A percentile compares a stretch with the other conserved stretches of the same genome.
phyloP scores from a whole-genome alignment of 2,113 vertebrate genomes.

The Callopanchax toddi region DNA sequence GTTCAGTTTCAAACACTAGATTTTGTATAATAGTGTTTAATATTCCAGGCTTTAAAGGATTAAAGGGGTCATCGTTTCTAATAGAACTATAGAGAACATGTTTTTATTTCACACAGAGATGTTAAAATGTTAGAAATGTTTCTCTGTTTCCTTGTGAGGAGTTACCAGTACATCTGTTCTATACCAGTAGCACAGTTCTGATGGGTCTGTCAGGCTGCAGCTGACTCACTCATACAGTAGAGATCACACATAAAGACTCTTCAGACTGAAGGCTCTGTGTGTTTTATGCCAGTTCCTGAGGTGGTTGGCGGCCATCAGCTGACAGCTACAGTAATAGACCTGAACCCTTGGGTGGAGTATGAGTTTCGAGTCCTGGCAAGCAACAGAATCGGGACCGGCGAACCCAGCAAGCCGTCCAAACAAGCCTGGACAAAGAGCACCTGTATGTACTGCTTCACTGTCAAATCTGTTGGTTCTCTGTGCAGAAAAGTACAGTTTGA shows the following conservation, averaged over 20 bases:
- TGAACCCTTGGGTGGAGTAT: slow-evolving; percentile 98
- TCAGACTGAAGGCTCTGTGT: slow-evolving; percentile 36
- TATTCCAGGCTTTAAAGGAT: no score
- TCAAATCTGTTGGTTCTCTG: background rate
- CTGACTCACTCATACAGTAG: slow-evolving; percentile 15
- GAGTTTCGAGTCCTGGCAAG: slow-evolving; percentile 93
- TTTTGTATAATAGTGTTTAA: no score
- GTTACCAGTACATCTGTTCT: slow-evolving; percentile 29
- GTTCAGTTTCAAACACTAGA: no score
- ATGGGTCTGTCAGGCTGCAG: slow-evolving; percentile 41
- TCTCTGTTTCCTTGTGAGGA: slow-evolving; percentile 39
- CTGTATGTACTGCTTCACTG: slow-evolving; percentile 79
- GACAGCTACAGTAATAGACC: slow-evolving; percentile 91
- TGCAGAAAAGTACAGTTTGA: background rate
- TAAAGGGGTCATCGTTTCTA: no score
- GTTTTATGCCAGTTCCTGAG: slow-evolving; percentile 85
- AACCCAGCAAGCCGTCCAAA: slow-evolving; percentile 92
- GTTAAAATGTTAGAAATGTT: no score
- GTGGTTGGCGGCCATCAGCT: slow-evolving; percentile 88
- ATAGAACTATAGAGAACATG: no score
- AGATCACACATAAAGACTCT: slow-evolving; percentile 16
- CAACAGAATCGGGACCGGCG: slow-evolving; percentile 92
- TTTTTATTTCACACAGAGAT: background rate
- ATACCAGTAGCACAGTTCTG: slow-evolving; percentile 37
- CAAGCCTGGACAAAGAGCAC: slow-evolving; percentile 93